phyloP scores from a whole-genome alignment of 2,797 vertebrate species.

The Saxicola maurus region DNA sequence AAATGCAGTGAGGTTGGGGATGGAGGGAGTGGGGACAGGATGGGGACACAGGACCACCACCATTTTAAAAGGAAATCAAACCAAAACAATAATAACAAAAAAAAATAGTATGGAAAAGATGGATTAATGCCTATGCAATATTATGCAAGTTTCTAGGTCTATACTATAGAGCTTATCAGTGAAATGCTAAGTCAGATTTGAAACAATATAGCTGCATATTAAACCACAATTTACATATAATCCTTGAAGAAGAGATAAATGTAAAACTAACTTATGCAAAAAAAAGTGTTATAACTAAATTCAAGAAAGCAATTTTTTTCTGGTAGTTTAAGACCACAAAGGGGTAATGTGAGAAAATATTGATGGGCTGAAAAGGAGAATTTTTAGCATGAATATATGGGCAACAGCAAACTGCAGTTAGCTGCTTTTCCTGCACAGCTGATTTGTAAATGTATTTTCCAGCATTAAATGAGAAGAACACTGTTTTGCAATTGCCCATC shows the following conservation, averaged over 20 bases:
- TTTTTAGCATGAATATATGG: neutral
- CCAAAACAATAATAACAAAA: neutral
- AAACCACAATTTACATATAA: neutral
- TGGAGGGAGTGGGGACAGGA: neutral
- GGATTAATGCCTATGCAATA: neutral
- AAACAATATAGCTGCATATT: neutral
- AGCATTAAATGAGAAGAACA: neutral
- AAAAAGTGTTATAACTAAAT: neutral
- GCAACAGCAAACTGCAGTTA: neutral
- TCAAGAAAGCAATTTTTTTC: neutral
- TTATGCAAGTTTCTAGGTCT: neutral
- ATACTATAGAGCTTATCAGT: neutral
- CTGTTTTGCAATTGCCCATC: neutral
- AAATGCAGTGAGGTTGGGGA: neutral
- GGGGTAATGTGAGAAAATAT: neutral
- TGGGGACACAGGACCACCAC: fast-evolving
- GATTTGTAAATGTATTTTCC: neutral
- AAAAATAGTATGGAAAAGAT: neutral
- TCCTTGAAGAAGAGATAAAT: neutral
- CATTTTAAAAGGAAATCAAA: neutral
- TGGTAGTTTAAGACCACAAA: neutral
- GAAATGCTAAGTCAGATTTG: neutral
- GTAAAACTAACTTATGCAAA: neutral
- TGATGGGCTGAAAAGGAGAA: neutral
- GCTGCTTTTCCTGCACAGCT: neutral